Base-by-base conservation (phyloP, 2,888 invertebrate species). In the Phaedon cochleariae region DNA sequence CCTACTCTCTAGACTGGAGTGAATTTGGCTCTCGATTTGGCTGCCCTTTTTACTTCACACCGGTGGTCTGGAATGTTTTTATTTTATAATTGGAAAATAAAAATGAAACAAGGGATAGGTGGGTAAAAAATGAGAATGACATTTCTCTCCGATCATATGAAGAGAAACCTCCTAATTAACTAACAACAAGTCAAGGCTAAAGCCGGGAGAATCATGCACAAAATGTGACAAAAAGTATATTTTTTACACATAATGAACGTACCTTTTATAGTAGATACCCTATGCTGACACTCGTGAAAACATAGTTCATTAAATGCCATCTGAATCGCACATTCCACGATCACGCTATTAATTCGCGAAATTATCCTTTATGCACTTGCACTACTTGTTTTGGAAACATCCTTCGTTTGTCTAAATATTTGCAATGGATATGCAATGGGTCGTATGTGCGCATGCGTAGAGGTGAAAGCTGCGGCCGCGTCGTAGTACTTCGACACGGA, bases 361-460 rank as follows among this genome's bases (percentile, higher is more conserved):
- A 73, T 57, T 72, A 73, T 73, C 72, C 74, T 76, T 69, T 70
- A 72, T 73, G 73, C 75, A 74, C 76, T 75, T 76, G 75, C 80
- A 80, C 41, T 41, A 41, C 80, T 81, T 82, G 81, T 82, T 82
- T 82, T 82, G 82, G 78, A 77, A 77, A 79, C 79, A 79, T 78
- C 52, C 22, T 51, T 55, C 58, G 73, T 77, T 76, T 77, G 79
- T 80, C 79, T 77, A 75, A 78, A 77, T 79, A 77, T 74, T 74
- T 58, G 57, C 65, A 58, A 61, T 58, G 51, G 6, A 63, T 74
- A 74, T 58, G 57, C 65, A 58, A 61, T 58, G 51, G 6, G 61
- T 63, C 58, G 22, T 18, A 20, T 12, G 29, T 65, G 73, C 79
- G 79, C 79, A 69, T 69, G 80, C 79, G 77, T 9, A 1, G 37